These are phyloP conservation scores for Ariopsis seemanni DNA, from an alignment of 2,113 vertebrate species.

Conservation along the genomic window DNA sequence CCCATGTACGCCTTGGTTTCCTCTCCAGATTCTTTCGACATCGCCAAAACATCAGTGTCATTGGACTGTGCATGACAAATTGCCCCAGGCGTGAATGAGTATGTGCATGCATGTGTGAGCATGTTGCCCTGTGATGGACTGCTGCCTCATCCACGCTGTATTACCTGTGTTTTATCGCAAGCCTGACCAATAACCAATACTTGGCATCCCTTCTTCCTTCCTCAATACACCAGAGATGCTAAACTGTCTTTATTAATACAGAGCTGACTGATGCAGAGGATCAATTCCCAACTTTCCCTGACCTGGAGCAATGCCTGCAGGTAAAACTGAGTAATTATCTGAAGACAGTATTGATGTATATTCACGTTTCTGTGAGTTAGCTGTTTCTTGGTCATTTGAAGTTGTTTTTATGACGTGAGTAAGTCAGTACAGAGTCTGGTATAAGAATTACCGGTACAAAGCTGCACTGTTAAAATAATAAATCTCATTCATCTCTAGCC, in stretches of 20 bases:
- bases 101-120: background rate
- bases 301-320: conserved; percentile 85
- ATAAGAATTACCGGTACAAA: background rate
- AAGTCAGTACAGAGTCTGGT: background rate
- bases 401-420: no score
- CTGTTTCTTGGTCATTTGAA: background rate
- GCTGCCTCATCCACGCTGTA: background rate
- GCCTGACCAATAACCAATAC: background rate
- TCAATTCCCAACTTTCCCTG: conserved; percentile 74
- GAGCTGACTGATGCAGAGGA: conserved; percentile 76
- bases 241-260: conserved; percentile 56
- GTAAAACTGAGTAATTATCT: conserved; percentile 62
- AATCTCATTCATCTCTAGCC: background rate
- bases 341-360: background rate
- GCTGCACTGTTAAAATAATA: background rate
- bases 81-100: background rate
- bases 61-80: background rate
- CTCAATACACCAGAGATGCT: background rate
- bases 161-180: background rate
- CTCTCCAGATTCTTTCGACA: background rate
- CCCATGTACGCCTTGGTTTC: background rate
- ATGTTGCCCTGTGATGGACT: background rate
- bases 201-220: background rate
- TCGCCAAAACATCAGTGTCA: background rate
- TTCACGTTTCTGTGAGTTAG: background rate